phyloP scores from a whole-genome alignment of 2,888 invertebrate species.

The Spilarctia lutea region DNA sequence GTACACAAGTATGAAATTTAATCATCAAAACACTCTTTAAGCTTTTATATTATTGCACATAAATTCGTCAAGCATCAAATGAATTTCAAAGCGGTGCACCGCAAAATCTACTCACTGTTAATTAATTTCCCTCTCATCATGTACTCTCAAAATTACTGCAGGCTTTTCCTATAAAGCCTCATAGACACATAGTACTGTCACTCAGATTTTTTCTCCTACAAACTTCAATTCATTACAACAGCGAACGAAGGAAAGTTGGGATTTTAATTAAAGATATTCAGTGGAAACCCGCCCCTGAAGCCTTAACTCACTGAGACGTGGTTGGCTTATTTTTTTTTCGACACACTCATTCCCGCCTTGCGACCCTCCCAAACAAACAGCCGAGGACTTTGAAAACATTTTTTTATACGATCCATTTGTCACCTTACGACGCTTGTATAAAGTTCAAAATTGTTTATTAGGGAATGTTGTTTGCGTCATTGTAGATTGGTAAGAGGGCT shows the following conservation, averaged over 20 bases:
- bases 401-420: conserved; percentile 43
- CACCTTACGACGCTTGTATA: background rate
- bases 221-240: conserved; percentile 79
- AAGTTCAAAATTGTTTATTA: conserved; percentile 32
- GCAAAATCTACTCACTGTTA: conserved; percentile 55
- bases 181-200: conserved; percentile 49
- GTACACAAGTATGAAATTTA: background rate
- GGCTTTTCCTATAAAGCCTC: conserved; percentile 53
- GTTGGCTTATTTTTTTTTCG: conserved; percentile 86
- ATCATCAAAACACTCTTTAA: background rate
- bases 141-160: conserved; percentile 50
- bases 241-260: conserved; percentile 72
- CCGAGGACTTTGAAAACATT: conserved; percentile 83
- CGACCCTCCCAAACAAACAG: conserved; percentile 86
- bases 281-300: conserved; percentile 82
- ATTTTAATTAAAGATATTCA: conserved; percentile 85
- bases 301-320: conserved; percentile 85
- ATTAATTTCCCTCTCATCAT: conserved; percentile 61
- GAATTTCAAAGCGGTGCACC: conserved; percentile 53
- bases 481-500: conserved; percentile 60
- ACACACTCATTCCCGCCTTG: conserved; percentile 86
- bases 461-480: conserved; percentile 55
- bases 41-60: conserved; percentile 24
- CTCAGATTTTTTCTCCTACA: conserved; percentile 61
- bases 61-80: conserved; percentile 38